These are phyloP conservation scores for Branchinecta lynchi DNA, from an alignment of 1,140 invertebrate genomes.

Conservation along the genomic window DNA sequence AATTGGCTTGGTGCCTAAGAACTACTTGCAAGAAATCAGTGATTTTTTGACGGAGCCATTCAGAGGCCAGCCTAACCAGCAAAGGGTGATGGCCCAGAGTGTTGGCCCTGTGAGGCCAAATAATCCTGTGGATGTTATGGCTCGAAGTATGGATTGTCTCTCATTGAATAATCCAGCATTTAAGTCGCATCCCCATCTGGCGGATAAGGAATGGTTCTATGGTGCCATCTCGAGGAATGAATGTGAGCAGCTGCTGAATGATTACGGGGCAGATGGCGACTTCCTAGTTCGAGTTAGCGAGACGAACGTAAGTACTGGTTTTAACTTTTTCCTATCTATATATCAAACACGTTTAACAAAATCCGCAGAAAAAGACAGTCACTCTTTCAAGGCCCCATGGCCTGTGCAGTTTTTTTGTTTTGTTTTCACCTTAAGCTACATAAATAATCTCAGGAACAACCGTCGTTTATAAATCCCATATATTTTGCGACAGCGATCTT, in stretches of 20 bases:
- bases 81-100: slow-evolving; percentile 12
- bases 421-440: too few relatives aligned
- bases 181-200: slow-evolving; percentile 42
- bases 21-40: slow-evolving; percentile 78
- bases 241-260: slow-evolving; percentile 84
- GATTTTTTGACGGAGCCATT: slow-evolving; percentile 72
- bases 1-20: slow-evolving; percentile 83
- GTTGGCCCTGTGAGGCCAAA: background rate
- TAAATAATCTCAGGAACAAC: too few relatives aligned
- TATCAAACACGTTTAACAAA: too few relatives aligned
- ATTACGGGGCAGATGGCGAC: slow-evolving; percentile 88
- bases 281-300: slow-evolving; percentile 97
- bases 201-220: slow-evolving; percentile 87
- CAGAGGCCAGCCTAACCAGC: slow-evolving; percentile 33
- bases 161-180: slow-evolving; percentile 15
- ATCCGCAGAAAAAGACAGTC: too few relatives aligned
- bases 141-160: slow-evolving; percentile 20
- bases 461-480: too few relatives aligned
- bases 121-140: slow-evolving; percentile 16
- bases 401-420: too few relatives aligned
- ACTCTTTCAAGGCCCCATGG: too few relatives aligned
- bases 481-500: too few relatives aligned
- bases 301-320: slow-evolving; percentile 78
- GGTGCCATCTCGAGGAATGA: slow-evolving; percentile 84
- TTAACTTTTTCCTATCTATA: too few relatives aligned